Percentiles rank a stretch among this genome's conserved stretches.
Conservation (phyloP, 1,140 invertebrate species). For the Araneus ventricosus region DNA sequence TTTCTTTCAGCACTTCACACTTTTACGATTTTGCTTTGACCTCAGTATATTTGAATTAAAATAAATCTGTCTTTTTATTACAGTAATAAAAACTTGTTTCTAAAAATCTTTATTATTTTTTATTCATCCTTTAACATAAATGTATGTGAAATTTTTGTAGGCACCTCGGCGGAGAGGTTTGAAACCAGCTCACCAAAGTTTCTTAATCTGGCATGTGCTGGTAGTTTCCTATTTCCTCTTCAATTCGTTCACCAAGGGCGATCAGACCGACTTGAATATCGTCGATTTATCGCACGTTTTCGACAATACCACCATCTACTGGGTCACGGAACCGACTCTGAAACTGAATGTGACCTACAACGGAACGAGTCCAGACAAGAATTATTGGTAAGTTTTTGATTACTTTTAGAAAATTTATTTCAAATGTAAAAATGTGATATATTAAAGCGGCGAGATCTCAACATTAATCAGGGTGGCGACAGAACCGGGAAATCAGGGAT, state of each 20-base stretch:
- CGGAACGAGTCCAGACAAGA: not conserved
- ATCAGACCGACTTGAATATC: not conserved
- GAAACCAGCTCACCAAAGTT: constrained; percentile 31
- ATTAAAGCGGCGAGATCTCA: no score
- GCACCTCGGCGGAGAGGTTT: not conserved
- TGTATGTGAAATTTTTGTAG: not conserved
- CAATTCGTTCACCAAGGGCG: not conserved
- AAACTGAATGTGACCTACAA: constrained; percentile 64
- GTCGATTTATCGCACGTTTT: constrained; percentile 73
- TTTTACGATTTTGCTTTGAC: no score
- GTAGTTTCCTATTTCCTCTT: not conserved
- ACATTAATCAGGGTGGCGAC: no score
- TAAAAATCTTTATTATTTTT: no score
- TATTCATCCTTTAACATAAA: no score
- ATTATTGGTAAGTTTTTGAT: constrained; percentile 45
- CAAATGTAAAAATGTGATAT: no score
- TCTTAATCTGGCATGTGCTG: constrained; percentile 57
- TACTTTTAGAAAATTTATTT: no score
- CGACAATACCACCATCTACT: constrained; percentile 70
- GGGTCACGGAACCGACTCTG: constrained; percentile 64
- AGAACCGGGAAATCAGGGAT: no score
- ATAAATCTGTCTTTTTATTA: no score
- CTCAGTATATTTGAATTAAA: no score
- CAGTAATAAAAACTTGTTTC: no score
- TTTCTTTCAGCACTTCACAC: no score